phyloP scores from a whole-genome alignment of 2,888 invertebrate genomes.

The Schizaphis graminum region DNA sequence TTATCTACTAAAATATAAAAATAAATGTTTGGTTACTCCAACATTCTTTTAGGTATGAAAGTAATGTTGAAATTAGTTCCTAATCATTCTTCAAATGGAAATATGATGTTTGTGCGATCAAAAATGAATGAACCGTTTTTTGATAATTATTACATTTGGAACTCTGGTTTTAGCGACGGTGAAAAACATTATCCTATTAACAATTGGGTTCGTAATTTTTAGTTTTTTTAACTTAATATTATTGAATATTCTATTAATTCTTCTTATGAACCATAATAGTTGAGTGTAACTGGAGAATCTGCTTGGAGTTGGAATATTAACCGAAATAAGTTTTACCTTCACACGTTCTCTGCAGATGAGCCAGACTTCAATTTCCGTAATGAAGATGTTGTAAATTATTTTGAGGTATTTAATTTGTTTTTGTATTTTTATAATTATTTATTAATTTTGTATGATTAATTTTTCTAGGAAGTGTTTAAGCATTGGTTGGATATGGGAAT shows the following conservation, averaged over 20 bases:
- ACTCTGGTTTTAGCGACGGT: conserved; percentile 71
- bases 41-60: conserved; percentile 72
- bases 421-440: conserved; percentile 6
- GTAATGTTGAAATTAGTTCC: conserved; percentile 84
- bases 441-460: not conserved
- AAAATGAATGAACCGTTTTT: conserved; percentile 75
- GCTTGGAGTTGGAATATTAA: conserved; percentile 80
- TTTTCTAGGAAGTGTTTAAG: conserved; percentile 76
- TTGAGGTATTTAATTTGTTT: conserved; percentile 71
- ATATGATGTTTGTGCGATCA: conserved; percentile 81
- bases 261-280: conserved; percentile 69
- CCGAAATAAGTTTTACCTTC: conserved; percentile 82
- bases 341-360: conserved; percentile 78
- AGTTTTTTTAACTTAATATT: not conserved
- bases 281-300: conserved; percentile 74
- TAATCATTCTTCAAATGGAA: conserved; percentile 78
- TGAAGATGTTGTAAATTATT: conserved; percentile 76
- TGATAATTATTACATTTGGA: conserved; percentile 86
- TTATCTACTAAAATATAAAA: not conserved
- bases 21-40: not conserved
- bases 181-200: conserved; percentile 72
- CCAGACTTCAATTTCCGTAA: conserved; percentile 89
- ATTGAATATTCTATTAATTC: conserved; percentile 43
- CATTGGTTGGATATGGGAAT: conserved; percentile 84
- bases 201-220: conserved; percentile 75